These are phyloP conservation scores for Macrobrachium nipponense DNA, from an alignment of 1,140 invertebrate genomes.

Conservation along the genomic window DNA sequence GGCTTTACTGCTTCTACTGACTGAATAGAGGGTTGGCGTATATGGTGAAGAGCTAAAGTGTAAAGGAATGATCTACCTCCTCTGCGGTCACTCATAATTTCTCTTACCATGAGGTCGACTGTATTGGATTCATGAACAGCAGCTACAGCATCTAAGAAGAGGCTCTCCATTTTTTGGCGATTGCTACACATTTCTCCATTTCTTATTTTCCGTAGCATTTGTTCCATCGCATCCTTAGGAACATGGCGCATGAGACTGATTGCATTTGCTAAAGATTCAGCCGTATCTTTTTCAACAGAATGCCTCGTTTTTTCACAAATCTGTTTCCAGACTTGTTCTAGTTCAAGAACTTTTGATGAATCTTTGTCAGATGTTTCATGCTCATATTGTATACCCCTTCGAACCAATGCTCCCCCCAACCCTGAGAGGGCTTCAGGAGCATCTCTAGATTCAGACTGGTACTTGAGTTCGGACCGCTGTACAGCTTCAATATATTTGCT, in stretches of 20 bases:
- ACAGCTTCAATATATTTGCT: constrained; percentile 46
- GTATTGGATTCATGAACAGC: constrained; percentile 39
- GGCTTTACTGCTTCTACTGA: constrained; percentile 23
- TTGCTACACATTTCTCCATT: constrained; percentile 11
- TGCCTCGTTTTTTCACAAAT: constrained; percentile 38
- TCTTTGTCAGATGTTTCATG: constrained; percentile 29
- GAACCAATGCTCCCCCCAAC: background rate
- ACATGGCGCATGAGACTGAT: constrained; percentile 27
- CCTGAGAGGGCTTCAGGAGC: background rate
- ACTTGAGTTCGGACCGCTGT: constrained; percentile 39
- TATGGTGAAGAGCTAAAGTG: constrained; percentile 34
- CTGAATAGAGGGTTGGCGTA: constrained; percentile 18
- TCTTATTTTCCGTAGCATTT: constrained; percentile 23
- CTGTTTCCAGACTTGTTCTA: constrained; percentile 31
- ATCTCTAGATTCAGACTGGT: constrained; percentile 17
- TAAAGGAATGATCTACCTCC: constrained; percentile 20
- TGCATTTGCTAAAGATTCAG: constrained; percentile 27
- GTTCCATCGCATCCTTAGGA: constrained; percentile 1
- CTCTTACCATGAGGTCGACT: constrained; percentile 33
- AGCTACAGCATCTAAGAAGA: constrained; percentile 41
- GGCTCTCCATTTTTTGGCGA: constrained; percentile 11
- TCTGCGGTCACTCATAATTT: background rate
- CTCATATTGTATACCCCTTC: constrained; percentile 22
- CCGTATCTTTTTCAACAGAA: constrained; percentile 19
- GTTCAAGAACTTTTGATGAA: constrained; percentile 15